These are phyloP conservation scores for Diarsia rubi DNA, from an alignment of 2,888 invertebrate species.

Conservation along the genomic window DNA sequence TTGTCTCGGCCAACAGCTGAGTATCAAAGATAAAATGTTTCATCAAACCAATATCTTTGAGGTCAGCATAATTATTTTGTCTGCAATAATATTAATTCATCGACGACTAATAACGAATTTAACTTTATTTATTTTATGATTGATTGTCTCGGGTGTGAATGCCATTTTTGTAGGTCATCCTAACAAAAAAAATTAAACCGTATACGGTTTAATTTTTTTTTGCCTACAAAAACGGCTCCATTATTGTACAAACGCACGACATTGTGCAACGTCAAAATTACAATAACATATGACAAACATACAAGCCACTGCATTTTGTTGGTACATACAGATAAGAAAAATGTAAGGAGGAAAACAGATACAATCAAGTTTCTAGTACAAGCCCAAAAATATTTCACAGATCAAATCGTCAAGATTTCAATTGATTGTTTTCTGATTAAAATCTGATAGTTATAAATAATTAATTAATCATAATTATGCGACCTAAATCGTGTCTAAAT, in stretches of 20 bases:
- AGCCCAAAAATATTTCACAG: background rate
- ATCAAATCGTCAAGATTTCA: slow-evolving; percentile 23
- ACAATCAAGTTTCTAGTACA: background rate
- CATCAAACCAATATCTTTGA: background rate
- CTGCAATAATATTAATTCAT: background rate
- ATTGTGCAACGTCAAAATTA: background rate
- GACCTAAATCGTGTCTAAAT: background rate
- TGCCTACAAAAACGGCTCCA: no score
- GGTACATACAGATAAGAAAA: background rate
- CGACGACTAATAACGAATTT: background rate
- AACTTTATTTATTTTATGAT: no score
- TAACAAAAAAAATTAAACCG: no score
- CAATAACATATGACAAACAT: background rate
- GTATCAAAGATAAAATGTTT: no score
- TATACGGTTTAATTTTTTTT: no score
- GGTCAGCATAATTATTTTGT: background rate
- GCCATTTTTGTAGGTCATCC: background rate
- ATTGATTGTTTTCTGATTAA: slow-evolving; percentile 34
- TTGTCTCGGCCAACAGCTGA: no score
- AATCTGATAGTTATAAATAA: slow-evolving; percentile 36
- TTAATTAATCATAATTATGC: slow-evolving; percentile 43
- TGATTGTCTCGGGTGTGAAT: background rate
- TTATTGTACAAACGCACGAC: no score
- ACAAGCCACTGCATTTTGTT: background rate
- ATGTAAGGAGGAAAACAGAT: background rate